Evolutionary conservation across 2,888 invertebrate species (phyloP).

Genomic region (Vannuccia rotundouncinata): DNA sequence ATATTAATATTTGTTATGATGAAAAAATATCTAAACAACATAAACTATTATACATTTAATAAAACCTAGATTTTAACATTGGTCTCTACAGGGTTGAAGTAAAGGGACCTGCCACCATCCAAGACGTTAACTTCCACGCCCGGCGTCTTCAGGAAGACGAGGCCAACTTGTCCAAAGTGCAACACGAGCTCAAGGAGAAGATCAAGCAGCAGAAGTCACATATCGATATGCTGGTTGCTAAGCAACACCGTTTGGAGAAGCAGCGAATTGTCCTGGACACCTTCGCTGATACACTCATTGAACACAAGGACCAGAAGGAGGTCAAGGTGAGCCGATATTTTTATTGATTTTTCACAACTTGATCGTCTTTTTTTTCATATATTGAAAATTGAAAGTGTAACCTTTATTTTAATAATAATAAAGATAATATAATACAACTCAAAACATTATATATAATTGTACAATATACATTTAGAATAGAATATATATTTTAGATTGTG

Average conservation of each 20-base stretch:
- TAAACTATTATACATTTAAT: too few species aligned
- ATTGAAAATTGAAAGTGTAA: too few species aligned
- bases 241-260: conserved; percentile 41
- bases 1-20: too few species aligned
- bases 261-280: conserved; percentile 50
- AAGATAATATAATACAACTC: too few species aligned
- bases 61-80: too few species aligned
- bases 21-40: too few species aligned
- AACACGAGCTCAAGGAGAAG: conserved; percentile 24
- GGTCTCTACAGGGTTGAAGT: conserved; percentile 46
- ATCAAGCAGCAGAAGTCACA: conserved; percentile 15
- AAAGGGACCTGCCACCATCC: conserved; percentile 45
- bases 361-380: too few species aligned
- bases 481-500: too few species aligned
- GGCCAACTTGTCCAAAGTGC: conserved; percentile 31
- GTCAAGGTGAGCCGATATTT: background rate
- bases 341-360: background rate
- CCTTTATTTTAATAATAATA: too few species aligned
- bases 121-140: conserved; percentile 45
- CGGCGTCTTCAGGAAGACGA: conserved; percentile 42
- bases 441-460: too few species aligned
- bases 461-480: too few species aligned
- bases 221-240: conserved; percentile 19
- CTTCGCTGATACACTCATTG: conserved; percentile 44
- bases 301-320: conserved; percentile 27